Evolutionary conservation across 1,140 invertebrate species (phyloP).

Genomic region (Ephestia elutella): DNA sequence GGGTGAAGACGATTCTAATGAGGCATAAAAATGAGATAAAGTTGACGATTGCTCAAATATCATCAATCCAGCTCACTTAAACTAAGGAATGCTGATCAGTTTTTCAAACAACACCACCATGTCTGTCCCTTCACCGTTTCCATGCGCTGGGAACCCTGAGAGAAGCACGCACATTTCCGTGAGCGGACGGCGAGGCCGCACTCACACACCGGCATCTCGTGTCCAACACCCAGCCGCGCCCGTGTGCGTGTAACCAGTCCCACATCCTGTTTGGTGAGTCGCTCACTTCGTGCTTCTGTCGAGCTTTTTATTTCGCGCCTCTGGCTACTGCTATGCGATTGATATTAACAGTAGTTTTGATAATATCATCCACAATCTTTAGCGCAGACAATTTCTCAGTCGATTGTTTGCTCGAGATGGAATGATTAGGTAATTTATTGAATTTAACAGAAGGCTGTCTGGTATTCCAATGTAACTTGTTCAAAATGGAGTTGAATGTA

Average conservation of each 20-base stretch:
- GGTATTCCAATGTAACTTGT: not conserved
- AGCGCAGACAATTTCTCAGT: not conserved
- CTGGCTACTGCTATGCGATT: conserved; percentile 38
- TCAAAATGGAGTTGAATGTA: not conserved
- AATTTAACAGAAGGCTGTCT: not conserved
- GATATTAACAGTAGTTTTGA: conserved; percentile 19
- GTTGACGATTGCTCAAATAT: not conserved
- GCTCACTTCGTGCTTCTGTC: conserved; percentile 49
- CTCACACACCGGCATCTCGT: not conserved
- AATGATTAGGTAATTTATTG: not conserved
- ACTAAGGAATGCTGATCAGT: not conserved
- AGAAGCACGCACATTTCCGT: conserved; percentile 16
- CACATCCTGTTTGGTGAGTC: conserved; percentile 69
- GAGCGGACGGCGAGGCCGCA: conserved; percentile 19
- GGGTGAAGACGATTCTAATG: too few species aligned
- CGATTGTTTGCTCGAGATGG: conserved; percentile 1
- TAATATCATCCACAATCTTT: not conserved
- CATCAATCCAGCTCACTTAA: not conserved
- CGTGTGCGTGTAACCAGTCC: conserved; percentile 57
- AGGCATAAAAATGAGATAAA: too few species aligned
- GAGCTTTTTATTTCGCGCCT: conserved; percentile 69
- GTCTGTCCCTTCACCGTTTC: not conserved
- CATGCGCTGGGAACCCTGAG: not conserved
- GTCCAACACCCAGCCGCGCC: conserved; percentile 10
- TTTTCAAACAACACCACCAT: not conserved